phyloP scores from a whole-genome alignment of 2,797 vertebrate species.

The Scolopax bukidnonensis region DNA sequence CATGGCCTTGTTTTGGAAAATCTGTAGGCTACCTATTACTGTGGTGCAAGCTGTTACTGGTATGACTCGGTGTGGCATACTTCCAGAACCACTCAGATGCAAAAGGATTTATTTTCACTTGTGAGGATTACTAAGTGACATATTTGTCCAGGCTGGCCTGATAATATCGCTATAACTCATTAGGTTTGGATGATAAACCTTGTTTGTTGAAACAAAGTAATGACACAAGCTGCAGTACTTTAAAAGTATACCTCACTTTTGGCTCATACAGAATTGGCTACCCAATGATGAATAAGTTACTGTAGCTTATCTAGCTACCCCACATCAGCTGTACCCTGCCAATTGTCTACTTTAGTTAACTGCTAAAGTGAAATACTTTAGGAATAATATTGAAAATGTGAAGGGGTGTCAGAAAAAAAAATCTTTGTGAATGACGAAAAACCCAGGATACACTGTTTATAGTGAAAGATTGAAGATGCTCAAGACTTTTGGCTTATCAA shows the following conservation, averaged over 20 bases:
- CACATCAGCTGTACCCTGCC: not conserved
- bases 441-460: not conserved
- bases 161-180: constrained; percentile 6
- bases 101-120: not conserved
- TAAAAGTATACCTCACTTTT: not conserved
- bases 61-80: not conserved
- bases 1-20: not conserved
- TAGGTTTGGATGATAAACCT: not conserved
- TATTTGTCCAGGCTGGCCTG: not conserved
- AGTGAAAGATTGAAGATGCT: not conserved
- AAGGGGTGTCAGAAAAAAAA: not conserved
- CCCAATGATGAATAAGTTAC: not conserved
- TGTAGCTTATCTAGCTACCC: not conserved
- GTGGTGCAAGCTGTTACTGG: not conserved
- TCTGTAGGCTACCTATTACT: not conserved
- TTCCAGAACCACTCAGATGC: not conserved
- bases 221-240: not conserved
- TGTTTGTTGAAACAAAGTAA: not conserved
- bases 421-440: not conserved
- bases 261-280: not conserved
- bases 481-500: not conserved
- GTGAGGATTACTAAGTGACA: not conserved
- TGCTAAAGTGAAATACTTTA: not conserved
- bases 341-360: not conserved
- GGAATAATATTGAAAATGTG: not conserved